Evolutionary conservation across 2,888 invertebrate genomes (phyloP).

Genomic region (Trisateles emortualis): DNA sequence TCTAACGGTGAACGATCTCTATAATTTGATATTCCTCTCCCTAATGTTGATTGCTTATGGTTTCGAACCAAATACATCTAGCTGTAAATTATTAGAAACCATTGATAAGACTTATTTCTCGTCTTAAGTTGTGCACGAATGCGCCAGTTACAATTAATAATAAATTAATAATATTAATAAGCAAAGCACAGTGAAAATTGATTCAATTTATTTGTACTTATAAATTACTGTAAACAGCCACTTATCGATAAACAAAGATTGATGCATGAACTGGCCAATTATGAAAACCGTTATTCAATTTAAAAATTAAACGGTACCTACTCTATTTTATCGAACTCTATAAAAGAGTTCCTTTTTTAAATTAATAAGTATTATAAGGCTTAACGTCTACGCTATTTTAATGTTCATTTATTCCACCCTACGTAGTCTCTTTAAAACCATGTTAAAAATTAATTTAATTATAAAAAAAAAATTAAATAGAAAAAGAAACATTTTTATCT

Average conservation of each 20-base stretch:
- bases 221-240: neutral
- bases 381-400: neutral
- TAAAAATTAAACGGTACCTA: constrained; percentile 1
- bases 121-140: too few species aligned
- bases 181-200: neutral
- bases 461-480: neutral
- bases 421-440: too few species aligned
- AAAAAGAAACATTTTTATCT: neutral
- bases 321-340: neutral
- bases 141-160: too few species aligned
- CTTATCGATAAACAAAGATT: neutral
- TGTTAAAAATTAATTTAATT: too few species aligned
- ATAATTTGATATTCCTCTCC: constrained; percentile 26
- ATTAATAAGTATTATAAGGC: neutral
- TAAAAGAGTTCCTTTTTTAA: neutral
- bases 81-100: constrained; percentile 4
- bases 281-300: constrained; percentile 1
- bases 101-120: too few species aligned
- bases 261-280: neutral
- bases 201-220: neutral
- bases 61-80: constrained; percentile 10
- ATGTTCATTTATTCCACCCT: too few species aligned
- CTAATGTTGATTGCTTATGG: constrained; percentile 27
- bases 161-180: too few species aligned
- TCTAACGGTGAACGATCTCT: constrained; percentile 38